phyloP scores from a whole-genome alignment of 2,113 vertebrate genomes.

The Callionymus lyra region DNA sequence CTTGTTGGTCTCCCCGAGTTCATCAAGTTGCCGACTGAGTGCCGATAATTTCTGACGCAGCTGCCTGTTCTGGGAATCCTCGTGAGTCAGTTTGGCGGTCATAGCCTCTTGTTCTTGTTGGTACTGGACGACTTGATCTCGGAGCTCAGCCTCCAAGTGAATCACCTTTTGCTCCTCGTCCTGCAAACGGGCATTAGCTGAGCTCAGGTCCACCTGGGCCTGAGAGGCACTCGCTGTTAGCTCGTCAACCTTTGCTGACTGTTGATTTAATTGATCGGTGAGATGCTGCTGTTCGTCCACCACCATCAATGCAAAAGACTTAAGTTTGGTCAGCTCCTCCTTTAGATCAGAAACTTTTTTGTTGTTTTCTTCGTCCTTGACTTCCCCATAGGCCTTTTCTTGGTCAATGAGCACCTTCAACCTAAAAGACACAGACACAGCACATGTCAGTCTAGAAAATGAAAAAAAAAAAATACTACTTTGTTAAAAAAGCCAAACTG shows the following conservation, averaged over 20 bases:
- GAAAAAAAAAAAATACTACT: too few species aligned
- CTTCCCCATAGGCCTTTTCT: slow-evolving; percentile 76
- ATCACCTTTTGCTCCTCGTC: slow-evolving; percentile 78
- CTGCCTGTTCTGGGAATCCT: slow-evolving; percentile 87
- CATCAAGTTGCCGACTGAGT: slow-evolving; percentile 85
- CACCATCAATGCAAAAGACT: slow-evolving; percentile 91
- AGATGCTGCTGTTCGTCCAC: slow-evolving; percentile 92
- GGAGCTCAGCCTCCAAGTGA: slow-evolving; percentile 76
- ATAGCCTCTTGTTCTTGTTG: slow-evolving; percentile 80
- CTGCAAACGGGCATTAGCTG: slow-evolving; percentile 70
- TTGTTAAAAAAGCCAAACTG: too few species aligned
- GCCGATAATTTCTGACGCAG: slow-evolving; percentile 82
- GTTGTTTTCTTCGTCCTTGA: slow-evolving; percentile 79
- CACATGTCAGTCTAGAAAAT: neutral
- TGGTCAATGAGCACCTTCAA: slow-evolving; percentile 87
- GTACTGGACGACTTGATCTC: slow-evolving; percentile 63
- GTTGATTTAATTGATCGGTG: slow-evolving; percentile 76
- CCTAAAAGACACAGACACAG: slow-evolving; percentile 60
- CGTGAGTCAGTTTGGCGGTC: slow-evolving; percentile 87
- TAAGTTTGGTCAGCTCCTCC: slow-evolving; percentile 88
- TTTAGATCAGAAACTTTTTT: slow-evolving; percentile 75
- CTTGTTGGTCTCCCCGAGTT: slow-evolving; percentile 91
- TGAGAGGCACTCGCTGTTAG: slow-evolving; percentile 68
- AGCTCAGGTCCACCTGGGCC: slow-evolving; percentile 75
- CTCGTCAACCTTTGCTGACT: slow-evolving; percentile 78